Evolutionary conservation across 2,888 invertebrate species (phyloP).

Genomic region (Agonopterix subpropinquella): DNA sequence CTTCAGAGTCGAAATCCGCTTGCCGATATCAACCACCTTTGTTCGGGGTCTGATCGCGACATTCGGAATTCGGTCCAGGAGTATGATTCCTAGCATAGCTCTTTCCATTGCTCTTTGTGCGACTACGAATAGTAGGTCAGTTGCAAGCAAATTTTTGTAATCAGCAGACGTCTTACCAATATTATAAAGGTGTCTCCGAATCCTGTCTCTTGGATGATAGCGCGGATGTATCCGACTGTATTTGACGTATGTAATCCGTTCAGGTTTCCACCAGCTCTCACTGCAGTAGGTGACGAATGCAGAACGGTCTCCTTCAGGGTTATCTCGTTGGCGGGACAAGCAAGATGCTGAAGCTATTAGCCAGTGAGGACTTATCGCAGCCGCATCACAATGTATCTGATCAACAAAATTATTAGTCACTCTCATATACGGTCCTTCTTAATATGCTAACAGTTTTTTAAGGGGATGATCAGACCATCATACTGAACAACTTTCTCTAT

Average conservation of each 20-base stretch:
- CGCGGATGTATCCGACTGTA: slow-evolving; percentile 48
- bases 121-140: no score
- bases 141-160: no score
- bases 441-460: no score
- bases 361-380: slow-evolving; percentile 56
- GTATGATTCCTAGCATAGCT: no score
- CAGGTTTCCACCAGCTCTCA: slow-evolving; percentile 45
- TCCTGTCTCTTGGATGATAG: slow-evolving; percentile 33
- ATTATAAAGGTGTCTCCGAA: slow-evolving; percentile 43
- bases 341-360: slow-evolving; percentile 52
- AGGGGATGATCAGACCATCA: no score
- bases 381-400: slow-evolving; percentile 58
- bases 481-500: no score
- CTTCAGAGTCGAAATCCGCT: no score
- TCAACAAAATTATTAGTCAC: slow-evolving; percentile 1
- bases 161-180: slow-evolving; percentile 31
- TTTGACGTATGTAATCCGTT: slow-evolving; percentile 52
- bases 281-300: slow-evolving; percentile 57
- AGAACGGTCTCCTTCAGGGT: slow-evolving; percentile 33
- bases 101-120: no score
- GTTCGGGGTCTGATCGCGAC: no score
- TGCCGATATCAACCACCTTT: no score
- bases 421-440: no score
- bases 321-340: slow-evolving; percentile 41
- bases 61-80: no score